Conservation (phyloP, 2,113 vertebrate species). For the Protobothrops mucrosquamatus region DNA sequence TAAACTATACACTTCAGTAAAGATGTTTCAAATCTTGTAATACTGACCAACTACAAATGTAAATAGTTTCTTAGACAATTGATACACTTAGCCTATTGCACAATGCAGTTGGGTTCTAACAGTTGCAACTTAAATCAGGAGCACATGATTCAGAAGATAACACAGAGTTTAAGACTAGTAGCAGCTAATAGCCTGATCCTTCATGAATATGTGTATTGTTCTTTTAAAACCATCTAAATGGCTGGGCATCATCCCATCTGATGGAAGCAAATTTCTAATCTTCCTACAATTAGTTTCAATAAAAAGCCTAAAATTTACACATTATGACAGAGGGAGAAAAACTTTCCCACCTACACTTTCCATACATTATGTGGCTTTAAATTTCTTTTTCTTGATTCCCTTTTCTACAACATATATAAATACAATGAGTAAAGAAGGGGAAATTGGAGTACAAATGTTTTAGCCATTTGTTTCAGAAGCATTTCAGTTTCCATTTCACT, state of each 20-base stretch:
- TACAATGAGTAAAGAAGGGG: neutral
- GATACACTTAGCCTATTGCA: neutral
- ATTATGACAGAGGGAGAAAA: neutral
- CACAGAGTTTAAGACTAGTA: neutral
- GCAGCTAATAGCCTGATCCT: neutral
- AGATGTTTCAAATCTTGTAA: neutral
- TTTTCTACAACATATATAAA: neutral
- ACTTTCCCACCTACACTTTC: neutral
- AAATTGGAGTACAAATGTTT: neutral
- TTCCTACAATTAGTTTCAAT: neutral
- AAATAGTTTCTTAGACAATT: neutral
- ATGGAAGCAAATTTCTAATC: neutral
- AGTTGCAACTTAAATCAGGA: neutral
- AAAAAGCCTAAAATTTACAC: neutral
- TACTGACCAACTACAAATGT: neutral
- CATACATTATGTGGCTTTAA: neutral
- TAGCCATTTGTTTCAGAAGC: neutral
- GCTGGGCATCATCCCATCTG: neutral
- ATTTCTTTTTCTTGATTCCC: neutral
- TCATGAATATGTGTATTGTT: neutral
- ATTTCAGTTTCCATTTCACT: neutral
- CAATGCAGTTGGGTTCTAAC: too few relatives aligned
- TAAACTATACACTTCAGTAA: neutral
- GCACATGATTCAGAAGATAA: neutral
- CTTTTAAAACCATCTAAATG: neutral